phyloP scores from a whole-genome alignment of 2,797 vertebrate species.

The Sphenodon punctatus region DNA sequence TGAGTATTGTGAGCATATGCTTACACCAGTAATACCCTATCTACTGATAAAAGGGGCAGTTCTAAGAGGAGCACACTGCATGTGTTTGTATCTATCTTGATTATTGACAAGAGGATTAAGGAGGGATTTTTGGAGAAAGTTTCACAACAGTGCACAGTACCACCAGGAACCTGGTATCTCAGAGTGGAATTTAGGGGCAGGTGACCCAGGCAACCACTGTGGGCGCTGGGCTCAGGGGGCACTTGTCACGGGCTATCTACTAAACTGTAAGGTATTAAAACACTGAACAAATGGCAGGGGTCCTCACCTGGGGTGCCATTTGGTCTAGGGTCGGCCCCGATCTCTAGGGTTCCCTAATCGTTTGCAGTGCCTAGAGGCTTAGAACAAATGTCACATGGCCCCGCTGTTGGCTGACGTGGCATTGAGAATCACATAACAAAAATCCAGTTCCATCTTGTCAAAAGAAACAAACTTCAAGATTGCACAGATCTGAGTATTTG shows the following conservation, averaged over 20 bases:
- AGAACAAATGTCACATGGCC: not conserved
- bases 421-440: slow-evolving; percentile 4
- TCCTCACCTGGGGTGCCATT: too few species aligned
- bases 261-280: too few species aligned
- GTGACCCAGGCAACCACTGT: too few species aligned
- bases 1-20: not conserved
- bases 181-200: too few species aligned
- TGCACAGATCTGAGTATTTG: slow-evolving; percentile 14
- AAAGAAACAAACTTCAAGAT: slow-evolving; percentile 20
- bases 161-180: not conserved
- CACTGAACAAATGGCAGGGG: too few species aligned
- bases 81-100: slow-evolving; percentile 5
- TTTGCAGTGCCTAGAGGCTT: not conserved
- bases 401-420: slow-evolving; percentile 23
- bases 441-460: slow-evolving; percentile 43
- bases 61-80: not conserved
- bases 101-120: not conserved
- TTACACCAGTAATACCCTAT: not conserved
- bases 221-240: too few species aligned
- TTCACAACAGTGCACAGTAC: not conserved
- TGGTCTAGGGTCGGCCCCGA: too few species aligned
- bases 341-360: slow-evolving; percentile 38
- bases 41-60: not conserved
- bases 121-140: slow-evolving; percentile 10
- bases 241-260: too few species aligned